phyloP scores from a whole-genome alignment of 2,113 vertebrate species.

The Psittacara wagleri region DNA sequence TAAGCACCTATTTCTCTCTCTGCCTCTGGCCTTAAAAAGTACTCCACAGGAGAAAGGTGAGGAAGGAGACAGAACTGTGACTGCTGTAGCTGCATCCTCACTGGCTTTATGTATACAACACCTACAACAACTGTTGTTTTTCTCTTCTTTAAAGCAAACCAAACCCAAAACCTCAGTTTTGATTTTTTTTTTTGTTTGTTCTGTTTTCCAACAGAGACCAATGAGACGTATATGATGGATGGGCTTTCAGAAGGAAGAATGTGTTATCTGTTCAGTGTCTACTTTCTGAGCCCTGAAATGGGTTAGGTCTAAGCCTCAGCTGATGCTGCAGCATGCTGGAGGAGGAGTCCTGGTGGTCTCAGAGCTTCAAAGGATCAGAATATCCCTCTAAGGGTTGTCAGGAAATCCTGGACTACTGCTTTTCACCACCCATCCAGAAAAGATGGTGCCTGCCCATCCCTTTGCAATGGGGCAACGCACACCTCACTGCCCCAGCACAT shows the following conservation, averaged over 20 bases:
- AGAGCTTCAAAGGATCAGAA: not conserved
- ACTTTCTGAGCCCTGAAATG: not conserved
- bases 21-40: not conserved
- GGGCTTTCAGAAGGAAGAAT: not conserved
- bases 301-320: not conserved
- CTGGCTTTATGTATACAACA: not conserved
- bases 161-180: not conserved
- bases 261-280: not conserved
- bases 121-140: not conserved
- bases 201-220: not conserved
- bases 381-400: not conserved
- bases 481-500: not conserved
- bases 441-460: not conserved
- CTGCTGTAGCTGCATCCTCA: not conserved
- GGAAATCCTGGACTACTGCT: not conserved
- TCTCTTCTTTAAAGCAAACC: not conserved
- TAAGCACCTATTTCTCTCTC: slow-evolving; percentile 36
- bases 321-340: not conserved
- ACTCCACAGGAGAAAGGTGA: not conserved
- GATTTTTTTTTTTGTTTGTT: not conserved
- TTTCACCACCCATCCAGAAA: not conserved
- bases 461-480: not conserved
- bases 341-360: not conserved
- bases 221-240: not conserved
- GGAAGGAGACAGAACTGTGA: not conserved